Evolutionary conservation across 2,888 invertebrate species (phyloP).

Genomic region (Agrochola lychnidis): DNA sequence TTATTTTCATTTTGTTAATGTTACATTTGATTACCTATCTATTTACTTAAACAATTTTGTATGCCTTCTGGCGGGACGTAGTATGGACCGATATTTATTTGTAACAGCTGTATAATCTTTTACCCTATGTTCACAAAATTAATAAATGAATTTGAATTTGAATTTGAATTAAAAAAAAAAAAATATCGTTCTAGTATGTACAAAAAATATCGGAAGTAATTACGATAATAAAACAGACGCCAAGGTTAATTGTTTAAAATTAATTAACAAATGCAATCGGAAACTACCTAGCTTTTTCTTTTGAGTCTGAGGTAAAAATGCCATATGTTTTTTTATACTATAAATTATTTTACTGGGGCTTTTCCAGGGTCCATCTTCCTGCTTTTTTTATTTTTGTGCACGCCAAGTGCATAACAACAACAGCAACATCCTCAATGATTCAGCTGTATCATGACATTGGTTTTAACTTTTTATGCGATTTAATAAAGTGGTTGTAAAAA

Average conservation of each 20-base stretch:
- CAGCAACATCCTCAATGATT: neutral
- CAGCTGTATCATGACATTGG: neutral
- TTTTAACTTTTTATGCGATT: neutral
- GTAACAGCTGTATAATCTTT: too few relatives aligned
- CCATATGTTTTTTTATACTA: neutral
- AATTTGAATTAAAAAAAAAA: too few relatives aligned
- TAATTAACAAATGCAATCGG: conserved; percentile 1
- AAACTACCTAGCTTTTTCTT: conserved; percentile 11
- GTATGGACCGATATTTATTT: too few relatives aligned
- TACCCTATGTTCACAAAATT: too few relatives aligned
- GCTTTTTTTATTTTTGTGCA: neutral
- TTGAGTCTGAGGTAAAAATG: neutral
- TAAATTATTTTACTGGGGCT: neutral
- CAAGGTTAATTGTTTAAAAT: conserved; percentile 34
- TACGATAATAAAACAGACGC: conserved; percentile 9
- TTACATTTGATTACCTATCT: too few relatives aligned
- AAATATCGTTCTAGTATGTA: neutral
- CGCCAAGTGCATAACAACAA: too few relatives aligned
- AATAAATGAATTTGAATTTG: too few relatives aligned
- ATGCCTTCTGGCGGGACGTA: too few relatives aligned
- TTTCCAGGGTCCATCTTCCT: neutral
- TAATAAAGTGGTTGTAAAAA: neutral
- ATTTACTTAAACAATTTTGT: too few relatives aligned
- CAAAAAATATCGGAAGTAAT: conserved; percentile 36
- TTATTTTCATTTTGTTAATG: too few relatives aligned